Conservation (phyloP, 2,888 invertebrate genomes). For the Nemurella pictetii region DNA sequence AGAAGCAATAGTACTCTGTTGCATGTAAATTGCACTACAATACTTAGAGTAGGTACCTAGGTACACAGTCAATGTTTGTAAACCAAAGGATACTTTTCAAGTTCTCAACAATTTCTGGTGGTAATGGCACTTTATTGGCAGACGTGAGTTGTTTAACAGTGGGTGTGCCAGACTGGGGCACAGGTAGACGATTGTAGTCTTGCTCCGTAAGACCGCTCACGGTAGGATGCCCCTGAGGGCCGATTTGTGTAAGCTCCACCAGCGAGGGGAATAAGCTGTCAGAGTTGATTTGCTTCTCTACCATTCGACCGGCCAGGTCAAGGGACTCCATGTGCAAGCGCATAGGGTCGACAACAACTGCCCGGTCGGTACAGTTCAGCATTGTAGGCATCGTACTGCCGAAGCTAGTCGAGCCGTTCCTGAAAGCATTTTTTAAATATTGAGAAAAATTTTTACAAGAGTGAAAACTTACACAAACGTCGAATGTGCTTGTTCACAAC, state of each 20-base stretch:
- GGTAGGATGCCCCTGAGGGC: conserved; percentile 65
- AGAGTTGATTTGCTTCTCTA: conserved; percentile 72
- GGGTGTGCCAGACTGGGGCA: conserved; percentile 68
- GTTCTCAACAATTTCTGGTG: conserved; percentile 92
- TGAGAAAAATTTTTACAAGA: not conserved
- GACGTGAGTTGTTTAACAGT: conserved; percentile 78
- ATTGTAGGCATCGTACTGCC: conserved; percentile 6
- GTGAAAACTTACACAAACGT: not conserved
- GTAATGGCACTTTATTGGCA: conserved; percentile 83
- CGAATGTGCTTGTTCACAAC: too few species aligned
- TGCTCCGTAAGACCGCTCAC: conserved; percentile 88
- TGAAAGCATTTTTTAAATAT: too few species aligned
- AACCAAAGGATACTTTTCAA: conserved; percentile 84
- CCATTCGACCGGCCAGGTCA: conserved; percentile 76
- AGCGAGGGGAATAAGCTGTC: conserved; percentile 75
- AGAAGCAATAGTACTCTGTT: too few species aligned
- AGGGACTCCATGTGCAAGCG: conserved; percentile 62
- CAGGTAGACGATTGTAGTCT: conserved; percentile 76
- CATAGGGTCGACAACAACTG: conserved; percentile 16
- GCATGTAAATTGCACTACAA: too few species aligned
- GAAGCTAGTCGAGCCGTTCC: not conserved
- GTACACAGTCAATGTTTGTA: not conserved
- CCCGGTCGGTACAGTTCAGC: conserved; percentile 28
- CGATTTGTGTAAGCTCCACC: conserved; percentile 60
- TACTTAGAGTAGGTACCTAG: not conserved